Evolutionary conservation across 2,113 vertebrate genomes (phyloP).

Genomic region (Pseudopodoces humilis): DNA sequence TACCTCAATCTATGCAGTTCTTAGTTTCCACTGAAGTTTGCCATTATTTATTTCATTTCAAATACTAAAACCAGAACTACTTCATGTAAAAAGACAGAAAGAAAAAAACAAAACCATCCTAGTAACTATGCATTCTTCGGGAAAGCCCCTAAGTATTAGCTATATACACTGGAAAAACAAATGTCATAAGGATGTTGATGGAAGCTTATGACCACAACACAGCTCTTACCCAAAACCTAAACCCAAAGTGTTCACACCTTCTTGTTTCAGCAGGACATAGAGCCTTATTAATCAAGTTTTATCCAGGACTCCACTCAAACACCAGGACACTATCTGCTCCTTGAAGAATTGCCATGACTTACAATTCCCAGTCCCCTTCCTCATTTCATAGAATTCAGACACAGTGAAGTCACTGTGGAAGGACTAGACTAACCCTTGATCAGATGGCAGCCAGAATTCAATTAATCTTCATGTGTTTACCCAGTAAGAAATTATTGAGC

Average conservation of each 20-base stretch:
- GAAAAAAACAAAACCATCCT: neutral
- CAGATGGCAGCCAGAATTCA: neutral
- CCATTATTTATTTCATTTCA: neutral
- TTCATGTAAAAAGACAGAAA: neutral
- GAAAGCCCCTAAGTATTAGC: neutral
- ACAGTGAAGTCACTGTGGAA: neutral
- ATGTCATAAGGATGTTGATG: accelerated
- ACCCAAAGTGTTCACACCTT: neutral
- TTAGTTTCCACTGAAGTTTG: neutral
- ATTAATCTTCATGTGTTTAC: neutral
- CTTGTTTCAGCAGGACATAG: neutral
- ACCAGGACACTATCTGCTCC: neutral
- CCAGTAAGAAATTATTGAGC: neutral
- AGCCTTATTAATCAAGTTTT: neutral
- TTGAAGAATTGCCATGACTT: neutral
- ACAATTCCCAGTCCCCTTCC: neutral
- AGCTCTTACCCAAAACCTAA: neutral
- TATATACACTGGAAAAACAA: neutral
- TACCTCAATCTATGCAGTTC: neutral
- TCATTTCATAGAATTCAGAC: neutral
- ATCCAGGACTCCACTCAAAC: neutral
- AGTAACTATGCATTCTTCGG: neutral
- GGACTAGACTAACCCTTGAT: neutral
- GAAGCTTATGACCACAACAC: neutral
- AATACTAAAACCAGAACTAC: neutral